These are phyloP conservation scores for Oryzias curvinotus DNA, from an alignment of 2,113 vertebrate species.

Conservation along the genomic window DNA sequence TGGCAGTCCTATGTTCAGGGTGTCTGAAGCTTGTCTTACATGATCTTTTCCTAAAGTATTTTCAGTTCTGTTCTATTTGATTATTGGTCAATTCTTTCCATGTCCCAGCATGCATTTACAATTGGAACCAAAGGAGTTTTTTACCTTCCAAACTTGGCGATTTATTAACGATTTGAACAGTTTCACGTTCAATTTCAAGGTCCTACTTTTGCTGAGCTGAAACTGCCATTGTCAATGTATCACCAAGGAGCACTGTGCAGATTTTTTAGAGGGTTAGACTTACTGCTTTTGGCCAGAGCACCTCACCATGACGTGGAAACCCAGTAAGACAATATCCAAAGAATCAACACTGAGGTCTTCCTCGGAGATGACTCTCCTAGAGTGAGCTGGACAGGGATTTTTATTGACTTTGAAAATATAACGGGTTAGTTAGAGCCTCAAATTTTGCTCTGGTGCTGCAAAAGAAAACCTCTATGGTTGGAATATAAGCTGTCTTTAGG, in stretches of 20 bases:
- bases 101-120: background rate
- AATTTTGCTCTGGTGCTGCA: background rate
- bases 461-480: background rate
- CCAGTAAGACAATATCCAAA: background rate
- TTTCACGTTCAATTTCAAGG: background rate
- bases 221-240: background rate
- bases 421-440: constrained; percentile 1
- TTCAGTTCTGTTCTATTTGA: background rate
- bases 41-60: background rate
- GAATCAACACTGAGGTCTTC: background rate
- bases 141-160: background rate
- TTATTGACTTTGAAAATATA: background rate
- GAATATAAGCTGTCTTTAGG: too few species aligned
- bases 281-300: background rate
- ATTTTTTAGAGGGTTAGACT: too few species aligned
- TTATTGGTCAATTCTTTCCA: background rate
- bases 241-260: background rate
- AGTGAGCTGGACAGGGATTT: background rate
- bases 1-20: too few species aligned
- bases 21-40: too few species aligned
- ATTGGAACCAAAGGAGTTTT: background rate
- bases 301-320: background rate
- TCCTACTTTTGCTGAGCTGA: background rate
- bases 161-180: background rate
- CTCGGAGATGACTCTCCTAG: background rate